Evolutionary conservation across 2,797 vertebrate genomes (phyloP).

Genomic region (Ataeniobius toweri): DNA sequence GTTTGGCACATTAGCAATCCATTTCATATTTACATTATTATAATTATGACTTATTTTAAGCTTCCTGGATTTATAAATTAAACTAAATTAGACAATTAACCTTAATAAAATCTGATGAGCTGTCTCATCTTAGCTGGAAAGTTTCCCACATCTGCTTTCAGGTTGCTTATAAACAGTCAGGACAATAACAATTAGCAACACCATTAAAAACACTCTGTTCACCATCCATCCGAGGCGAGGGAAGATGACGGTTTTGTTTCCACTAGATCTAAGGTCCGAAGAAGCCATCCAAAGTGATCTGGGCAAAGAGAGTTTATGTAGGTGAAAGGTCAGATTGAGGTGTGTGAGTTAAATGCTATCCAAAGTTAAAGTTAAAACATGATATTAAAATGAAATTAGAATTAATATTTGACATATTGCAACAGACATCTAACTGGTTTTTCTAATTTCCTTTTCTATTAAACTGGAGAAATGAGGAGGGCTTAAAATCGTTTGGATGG

Average conservation of each 20-base stretch:
- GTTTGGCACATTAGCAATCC: too few relatives aligned
- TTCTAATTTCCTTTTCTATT: neutral
- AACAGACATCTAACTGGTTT: neutral
- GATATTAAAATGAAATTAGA: constrained; percentile 8
- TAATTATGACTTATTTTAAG: too few relatives aligned
- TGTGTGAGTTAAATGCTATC: neutral
- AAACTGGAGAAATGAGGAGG: constrained; percentile 7
- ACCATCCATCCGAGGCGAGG: neutral
- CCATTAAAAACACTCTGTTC: neutral
- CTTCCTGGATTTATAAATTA: too few relatives aligned
- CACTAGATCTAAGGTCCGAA: neutral
- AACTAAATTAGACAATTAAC: too few relatives aligned
- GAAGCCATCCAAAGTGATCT: neutral
- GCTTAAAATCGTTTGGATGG: constrained; percentile 4
- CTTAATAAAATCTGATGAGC: neutral
- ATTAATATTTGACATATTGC: constrained; percentile 7
- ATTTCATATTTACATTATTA: too few relatives aligned
- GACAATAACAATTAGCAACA: neutral
- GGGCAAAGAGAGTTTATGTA: neutral
- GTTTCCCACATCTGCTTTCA: neutral
- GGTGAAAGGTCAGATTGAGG: neutral
- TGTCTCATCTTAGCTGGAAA: neutral
- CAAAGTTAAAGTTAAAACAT: neutral
- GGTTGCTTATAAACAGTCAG: neutral
- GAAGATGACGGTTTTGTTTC: neutral